phyloP scores from a whole-genome alignment of 2,888 invertebrate species.

The Aelia acuminata region DNA sequence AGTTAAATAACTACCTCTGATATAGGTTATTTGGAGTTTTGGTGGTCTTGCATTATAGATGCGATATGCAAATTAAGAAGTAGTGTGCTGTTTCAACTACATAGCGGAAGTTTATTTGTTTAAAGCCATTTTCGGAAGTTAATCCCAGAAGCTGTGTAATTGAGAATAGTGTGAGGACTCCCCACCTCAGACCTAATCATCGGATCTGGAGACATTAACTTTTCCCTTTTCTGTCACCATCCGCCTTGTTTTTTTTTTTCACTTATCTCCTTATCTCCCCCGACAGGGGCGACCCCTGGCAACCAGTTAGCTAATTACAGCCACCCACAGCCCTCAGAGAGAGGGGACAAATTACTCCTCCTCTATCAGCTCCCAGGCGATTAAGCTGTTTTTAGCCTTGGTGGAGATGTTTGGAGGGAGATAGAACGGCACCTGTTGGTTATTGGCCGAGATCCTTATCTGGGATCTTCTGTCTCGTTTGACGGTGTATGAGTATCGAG shows the following conservation, averaged over 20 bases:
- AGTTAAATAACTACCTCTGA: too few relatives aligned
- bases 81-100: too few relatives aligned
- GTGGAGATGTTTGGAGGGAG: neutral
- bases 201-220: neutral
- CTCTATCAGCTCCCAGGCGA: neutral
- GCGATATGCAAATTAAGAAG: too few relatives aligned
- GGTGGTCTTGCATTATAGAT: too few relatives aligned
- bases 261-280: neutral
- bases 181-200: neutral
- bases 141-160: neutral
- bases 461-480: neutral
- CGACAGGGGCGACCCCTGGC: neutral
- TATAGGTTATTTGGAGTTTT: too few relatives aligned
- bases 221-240: neutral
- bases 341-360: neutral
- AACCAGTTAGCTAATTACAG: slow-evolving; percentile 7
- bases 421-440: neutral
- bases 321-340: neutral
- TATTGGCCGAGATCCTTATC: neutral
- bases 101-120: too few relatives aligned
- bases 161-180: neutral
- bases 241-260: slow-evolving; percentile 19
- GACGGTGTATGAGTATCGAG: neutral
- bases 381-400: slow-evolving; percentile 5
- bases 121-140: too few relatives aligned